Conservation (phyloP, 1,140 invertebrate genomes). For the Drosophila rhopaloa region DNA sequence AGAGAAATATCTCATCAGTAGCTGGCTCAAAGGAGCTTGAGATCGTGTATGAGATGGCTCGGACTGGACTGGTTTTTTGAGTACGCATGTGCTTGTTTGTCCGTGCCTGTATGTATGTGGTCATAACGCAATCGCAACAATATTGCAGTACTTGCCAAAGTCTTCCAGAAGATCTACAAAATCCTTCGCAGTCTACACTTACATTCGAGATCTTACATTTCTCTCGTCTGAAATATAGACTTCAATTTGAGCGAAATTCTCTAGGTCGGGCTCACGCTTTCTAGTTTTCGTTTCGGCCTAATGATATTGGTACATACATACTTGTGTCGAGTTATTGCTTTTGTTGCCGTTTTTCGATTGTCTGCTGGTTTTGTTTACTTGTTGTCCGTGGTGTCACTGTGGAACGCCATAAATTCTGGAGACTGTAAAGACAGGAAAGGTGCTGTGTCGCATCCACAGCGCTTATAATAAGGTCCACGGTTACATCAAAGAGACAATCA, state of each 20-base stretch:
- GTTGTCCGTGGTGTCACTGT: constrained; percentile 51
- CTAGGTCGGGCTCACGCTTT: not conserved
- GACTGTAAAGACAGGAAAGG: constrained; percentile 8
- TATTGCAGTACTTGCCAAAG: not conserved
- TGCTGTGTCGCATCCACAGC: constrained; percentile 4
- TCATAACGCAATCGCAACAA: not conserved
- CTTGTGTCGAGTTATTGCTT: constrained; percentile 39
- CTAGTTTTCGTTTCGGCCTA: constrained; percentile 1
- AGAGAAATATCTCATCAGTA: constrained; percentile 27
- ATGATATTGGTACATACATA: constrained; percentile 36
- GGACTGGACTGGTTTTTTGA: constrained; percentile 48
- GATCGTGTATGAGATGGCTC: constrained; percentile 37
- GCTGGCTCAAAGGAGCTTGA: constrained; percentile 26
- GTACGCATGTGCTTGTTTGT: constrained; percentile 9
- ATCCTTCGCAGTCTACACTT: not conserved
- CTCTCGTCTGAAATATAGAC: not conserved
- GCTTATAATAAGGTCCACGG: constrained; percentile 46
- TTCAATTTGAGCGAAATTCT: not conserved
- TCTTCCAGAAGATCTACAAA: not conserved
- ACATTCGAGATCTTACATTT: not conserved
- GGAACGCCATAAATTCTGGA: constrained; percentile 62
- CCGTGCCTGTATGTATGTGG: not conserved
- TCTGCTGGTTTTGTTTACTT: constrained; percentile 26
- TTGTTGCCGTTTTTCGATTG: constrained; percentile 42
- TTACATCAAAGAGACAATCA: constrained; percentile 71